A percentile compares a stretch with the other conserved stretches of the same genome.
Conservation (phyloP, 2,113 vertebrate species). For the Oncorhynchus gorbuscha region DNA sequence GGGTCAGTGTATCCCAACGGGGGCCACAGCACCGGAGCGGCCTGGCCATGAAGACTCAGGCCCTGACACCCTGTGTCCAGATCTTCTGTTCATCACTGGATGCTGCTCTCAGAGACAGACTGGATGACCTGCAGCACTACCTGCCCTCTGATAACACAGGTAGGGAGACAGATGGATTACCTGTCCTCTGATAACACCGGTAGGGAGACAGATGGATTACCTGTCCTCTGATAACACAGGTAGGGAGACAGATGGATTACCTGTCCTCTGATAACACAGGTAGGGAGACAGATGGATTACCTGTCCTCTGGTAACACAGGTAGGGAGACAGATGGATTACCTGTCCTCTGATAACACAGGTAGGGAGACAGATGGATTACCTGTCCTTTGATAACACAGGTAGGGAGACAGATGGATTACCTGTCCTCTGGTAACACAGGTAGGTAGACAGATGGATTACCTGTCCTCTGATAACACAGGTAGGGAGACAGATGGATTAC, state of each 20-base stretch:
- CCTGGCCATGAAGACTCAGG: conserved; percentile 91
- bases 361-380: conserved; percentile 64
- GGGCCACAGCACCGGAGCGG: conserved; percentile 73
- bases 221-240: too few relatives aligned
- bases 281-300: conserved; percentile 74
- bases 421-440: conserved; percentile 50
- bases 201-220: conserved; percentile 74
- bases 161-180: conserved; percentile 80
- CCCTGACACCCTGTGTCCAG: conserved; percentile 84
- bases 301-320: too few relatives aligned
- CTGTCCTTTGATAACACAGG: neutral
- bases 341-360: neutral
- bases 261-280: neutral
- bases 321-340: too few relatives aligned
- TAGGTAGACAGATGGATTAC: neutral
- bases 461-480: conserved; percentile 52
- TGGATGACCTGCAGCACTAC: conserved; percentile 88
- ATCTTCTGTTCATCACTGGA: conserved; percentile 87
- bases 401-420: conserved; percentile 65
- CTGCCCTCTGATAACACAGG: neutral
- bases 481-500: conserved; percentile 80
- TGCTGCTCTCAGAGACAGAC: conserved; percentile 77
- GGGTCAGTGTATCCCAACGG: conserved; percentile 81
- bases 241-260: too few relatives aligned
- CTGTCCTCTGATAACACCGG: conserved; percentile 51